Percentiles rank a stretch among this genome's conserved stretches.
Conservation (phyloP, 2,797 vertebrate species). For the Neomorphus geoffroyi region DNA sequence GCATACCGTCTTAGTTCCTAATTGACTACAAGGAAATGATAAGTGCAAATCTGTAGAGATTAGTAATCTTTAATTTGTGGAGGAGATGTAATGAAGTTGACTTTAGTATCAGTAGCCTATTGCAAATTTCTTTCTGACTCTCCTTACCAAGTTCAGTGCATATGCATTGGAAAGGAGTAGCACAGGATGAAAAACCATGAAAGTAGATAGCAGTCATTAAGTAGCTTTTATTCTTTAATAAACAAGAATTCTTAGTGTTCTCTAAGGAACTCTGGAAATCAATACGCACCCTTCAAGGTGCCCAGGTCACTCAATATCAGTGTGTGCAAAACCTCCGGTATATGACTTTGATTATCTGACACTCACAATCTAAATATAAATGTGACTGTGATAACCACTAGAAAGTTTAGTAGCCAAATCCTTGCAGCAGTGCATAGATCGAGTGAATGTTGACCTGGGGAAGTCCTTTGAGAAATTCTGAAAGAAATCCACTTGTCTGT, state of each 20-base stretch:
- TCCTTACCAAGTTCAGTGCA: background rate
- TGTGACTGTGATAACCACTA: background rate
- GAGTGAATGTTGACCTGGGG: background rate
- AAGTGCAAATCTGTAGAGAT: background rate
- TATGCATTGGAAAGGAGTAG: background rate
- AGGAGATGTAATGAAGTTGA: background rate
- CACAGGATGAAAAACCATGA: background rate
- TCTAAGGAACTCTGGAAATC: background rate
- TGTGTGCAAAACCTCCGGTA: background rate
- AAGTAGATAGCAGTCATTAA: background rate
- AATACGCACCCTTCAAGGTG: background rate
- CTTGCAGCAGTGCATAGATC: background rate
- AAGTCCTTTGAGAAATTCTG: background rate
- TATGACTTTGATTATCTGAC: background rate
- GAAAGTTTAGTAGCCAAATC: background rate
- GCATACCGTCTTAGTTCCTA: background rate
- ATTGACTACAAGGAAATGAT: background rate
- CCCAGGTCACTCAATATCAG: fast-evolving
- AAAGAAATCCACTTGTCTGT: background rate
- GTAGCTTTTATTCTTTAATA: background rate
- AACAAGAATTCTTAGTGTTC: background rate
- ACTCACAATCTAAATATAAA: background rate
- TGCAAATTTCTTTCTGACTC: background rate
- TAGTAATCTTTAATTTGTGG: background rate
- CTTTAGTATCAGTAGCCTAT: background rate